Evolutionary conservation across 2,888 invertebrate genomes (phyloP).

Genomic region (Tiliacea aurago): DNA sequence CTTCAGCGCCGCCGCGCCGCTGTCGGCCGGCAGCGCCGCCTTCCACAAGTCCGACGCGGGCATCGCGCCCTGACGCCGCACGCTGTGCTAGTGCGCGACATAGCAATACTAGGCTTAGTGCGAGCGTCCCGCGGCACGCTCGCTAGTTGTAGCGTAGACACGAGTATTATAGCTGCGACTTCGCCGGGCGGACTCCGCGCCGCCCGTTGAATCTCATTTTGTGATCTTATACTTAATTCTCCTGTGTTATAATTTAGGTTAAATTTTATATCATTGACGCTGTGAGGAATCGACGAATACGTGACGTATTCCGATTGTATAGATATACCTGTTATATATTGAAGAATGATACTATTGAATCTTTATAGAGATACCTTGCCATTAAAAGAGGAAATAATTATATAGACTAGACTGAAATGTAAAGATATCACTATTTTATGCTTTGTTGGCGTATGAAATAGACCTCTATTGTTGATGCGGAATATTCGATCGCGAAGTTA

Average conservation of each 20-base stretch:
- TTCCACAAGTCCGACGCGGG: conserved; percentile 96
- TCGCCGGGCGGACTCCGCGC: conserved; percentile 81
- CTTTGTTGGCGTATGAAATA: conserved; percentile 89
- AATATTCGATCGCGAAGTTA: conserved; percentile 79
- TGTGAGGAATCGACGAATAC: conserved; percentile 89
- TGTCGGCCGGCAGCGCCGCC: conserved; percentile 89
- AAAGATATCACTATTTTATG: conserved; percentile 91
- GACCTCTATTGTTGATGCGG: conserved; percentile 87
- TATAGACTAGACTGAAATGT: conserved; percentile 91
- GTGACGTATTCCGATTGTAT: conserved; percentile 87
- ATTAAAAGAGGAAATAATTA: conserved; percentile 88
- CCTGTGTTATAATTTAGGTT: conserved; percentile 91
- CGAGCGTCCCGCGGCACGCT: conserved; percentile 82
- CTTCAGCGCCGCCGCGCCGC: conserved; percentile 92
- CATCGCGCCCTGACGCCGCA: conserved; percentile 94
- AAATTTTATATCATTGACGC: conserved; percentile 91
- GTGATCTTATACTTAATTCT: conserved; percentile 91
- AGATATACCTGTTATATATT: conserved; percentile 90
- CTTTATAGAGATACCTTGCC: conserved; percentile 90
- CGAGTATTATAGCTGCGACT: conserved; percentile 89
- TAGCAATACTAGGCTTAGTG: conserved; percentile 90
- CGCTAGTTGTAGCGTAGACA: conserved; percentile 89
- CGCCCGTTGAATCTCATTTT: conserved; percentile 91
- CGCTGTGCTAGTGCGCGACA: conserved; percentile 91
- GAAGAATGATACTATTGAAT: conserved; percentile 89